These are phyloP conservation scores for Aulostomus chinensis DNA, from an alignment of 2,797 vertebrate species.

Conservation along the genomic window DNA sequence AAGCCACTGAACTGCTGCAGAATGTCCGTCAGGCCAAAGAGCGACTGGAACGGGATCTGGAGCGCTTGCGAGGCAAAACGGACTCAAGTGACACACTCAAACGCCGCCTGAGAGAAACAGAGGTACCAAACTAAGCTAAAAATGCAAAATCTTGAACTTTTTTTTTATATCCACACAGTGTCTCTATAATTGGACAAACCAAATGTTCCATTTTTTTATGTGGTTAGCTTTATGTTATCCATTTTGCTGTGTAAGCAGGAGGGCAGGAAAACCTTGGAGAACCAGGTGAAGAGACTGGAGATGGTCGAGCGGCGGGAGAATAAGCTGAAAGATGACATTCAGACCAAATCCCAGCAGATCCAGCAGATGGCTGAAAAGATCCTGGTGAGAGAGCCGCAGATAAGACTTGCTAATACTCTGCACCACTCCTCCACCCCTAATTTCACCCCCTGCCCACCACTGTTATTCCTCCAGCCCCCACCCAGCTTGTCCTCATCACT, in stretches of 20 bases:
- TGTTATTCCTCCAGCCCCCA: constrained; percentile 21
- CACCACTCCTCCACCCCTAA: constrained; percentile 33
- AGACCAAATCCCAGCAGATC: constrained; percentile 96
- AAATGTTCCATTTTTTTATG: neutral
- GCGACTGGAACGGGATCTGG: constrained; percentile 89
- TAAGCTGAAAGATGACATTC: constrained; percentile 85
- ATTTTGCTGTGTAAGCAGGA: constrained; percentile 82
- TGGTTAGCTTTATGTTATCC: neutral
- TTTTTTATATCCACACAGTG: too few species aligned
- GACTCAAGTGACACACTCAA: constrained; percentile 94
- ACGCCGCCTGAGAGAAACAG: constrained; percentile 91
- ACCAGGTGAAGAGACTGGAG: constrained; percentile 97
- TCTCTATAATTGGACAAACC: too few species aligned
- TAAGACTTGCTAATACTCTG: constrained; percentile 60
- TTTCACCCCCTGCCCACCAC: constrained; percentile 29
- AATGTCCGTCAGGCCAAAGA: constrained; percentile 97
- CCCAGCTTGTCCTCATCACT: constrained; percentile 16
- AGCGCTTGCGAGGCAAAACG: constrained; percentile 90
- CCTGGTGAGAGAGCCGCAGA: constrained; percentile 74
- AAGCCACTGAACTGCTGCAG: constrained; percentile 96
- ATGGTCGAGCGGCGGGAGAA: constrained; percentile 95
- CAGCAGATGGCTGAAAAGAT: constrained; percentile 99
- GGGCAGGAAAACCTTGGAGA: constrained; percentile 95
- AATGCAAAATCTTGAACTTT: neutral
- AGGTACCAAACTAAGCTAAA: constrained; percentile 78